Conservation (phyloP, 64 coral and sea anemone species). For the Hydrozoanthus tunicans region DNA sequence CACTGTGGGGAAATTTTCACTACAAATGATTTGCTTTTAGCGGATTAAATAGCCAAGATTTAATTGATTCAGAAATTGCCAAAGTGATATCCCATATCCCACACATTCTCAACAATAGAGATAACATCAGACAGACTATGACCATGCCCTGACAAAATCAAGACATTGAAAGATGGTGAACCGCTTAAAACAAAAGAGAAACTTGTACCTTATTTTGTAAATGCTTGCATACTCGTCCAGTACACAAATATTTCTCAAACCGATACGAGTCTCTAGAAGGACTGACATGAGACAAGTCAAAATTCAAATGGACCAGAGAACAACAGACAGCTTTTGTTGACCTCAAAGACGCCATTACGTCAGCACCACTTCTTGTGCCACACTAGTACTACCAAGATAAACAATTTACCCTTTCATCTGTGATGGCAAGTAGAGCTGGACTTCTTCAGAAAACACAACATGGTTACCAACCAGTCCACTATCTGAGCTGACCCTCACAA, state of each 20-base stretch:
- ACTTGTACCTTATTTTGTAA: neutral
- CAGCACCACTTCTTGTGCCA: constrained; percentile 33
- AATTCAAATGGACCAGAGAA: neutral
- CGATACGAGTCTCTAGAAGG: neutral
- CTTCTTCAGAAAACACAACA: constrained; percentile 27
- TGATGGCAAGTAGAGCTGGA: constrained; percentile 19
- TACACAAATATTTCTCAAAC: neutral
- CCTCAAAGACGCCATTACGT: neutral
- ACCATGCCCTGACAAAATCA: neutral
- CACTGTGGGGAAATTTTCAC: no score
- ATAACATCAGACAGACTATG: neutral
- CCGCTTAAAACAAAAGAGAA: neutral
- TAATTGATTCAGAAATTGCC: neutral
- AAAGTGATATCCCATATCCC: neutral
- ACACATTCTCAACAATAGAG: neutral
- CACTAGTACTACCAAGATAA: neutral
- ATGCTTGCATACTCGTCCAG: neutral
- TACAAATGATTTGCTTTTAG: no score
- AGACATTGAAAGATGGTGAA: neutral
- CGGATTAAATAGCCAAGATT: neutral
- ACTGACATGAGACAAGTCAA: neutral
- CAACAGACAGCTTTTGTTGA: constrained; percentile 24
- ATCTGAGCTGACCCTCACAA: constrained; percentile 22
- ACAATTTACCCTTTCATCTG: neutral
- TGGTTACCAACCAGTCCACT: constrained; percentile 25